Evolutionary conservation across 2,797 vertebrate species (phyloP).

Genomic region (Vireo griseus): DNA sequence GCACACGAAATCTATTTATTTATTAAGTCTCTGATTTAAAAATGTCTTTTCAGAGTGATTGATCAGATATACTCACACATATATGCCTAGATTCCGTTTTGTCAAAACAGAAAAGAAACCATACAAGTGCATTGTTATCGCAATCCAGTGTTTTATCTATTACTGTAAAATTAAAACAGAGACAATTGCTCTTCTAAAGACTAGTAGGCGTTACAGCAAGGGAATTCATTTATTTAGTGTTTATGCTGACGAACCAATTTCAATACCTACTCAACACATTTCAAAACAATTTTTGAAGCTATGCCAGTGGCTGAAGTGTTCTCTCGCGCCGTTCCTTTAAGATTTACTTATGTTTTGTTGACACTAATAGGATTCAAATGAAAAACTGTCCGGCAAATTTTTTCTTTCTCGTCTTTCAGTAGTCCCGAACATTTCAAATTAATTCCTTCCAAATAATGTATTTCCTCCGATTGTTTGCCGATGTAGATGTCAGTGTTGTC

Average conservation of each 20-base stretch:
- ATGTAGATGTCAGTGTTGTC: not conserved
- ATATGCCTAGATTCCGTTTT: not conserved
- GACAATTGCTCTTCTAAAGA: constrained; percentile 24
- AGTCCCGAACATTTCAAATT: not conserved
- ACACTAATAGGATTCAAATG: not conserved
- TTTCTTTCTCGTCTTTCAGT: not conserved
- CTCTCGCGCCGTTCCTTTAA: not conserved
- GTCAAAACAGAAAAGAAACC: not conserved
- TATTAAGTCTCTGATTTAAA: not conserved
- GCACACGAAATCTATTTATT: not conserved
- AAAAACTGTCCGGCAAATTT: not conserved
- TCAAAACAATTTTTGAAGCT: not conserved
- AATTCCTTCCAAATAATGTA: not conserved
- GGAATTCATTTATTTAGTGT: constrained; percentile 45
- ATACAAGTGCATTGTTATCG: not conserved
- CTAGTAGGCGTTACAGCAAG: constrained; percentile 48
- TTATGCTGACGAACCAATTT: constrained; percentile 17
- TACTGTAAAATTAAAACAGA: constrained; percentile 50
- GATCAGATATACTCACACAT: not conserved
- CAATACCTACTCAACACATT: not conserved
- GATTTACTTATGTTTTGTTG: not conserved
- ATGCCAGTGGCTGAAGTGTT: not conserved
- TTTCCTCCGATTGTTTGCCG: not conserved
- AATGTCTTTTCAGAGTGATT: not conserved
- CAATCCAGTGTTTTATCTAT: constrained; percentile 27